Base-by-base conservation (phyloP, 2,113 vertebrate genomes). In the Psophia crepitans region DNA sequence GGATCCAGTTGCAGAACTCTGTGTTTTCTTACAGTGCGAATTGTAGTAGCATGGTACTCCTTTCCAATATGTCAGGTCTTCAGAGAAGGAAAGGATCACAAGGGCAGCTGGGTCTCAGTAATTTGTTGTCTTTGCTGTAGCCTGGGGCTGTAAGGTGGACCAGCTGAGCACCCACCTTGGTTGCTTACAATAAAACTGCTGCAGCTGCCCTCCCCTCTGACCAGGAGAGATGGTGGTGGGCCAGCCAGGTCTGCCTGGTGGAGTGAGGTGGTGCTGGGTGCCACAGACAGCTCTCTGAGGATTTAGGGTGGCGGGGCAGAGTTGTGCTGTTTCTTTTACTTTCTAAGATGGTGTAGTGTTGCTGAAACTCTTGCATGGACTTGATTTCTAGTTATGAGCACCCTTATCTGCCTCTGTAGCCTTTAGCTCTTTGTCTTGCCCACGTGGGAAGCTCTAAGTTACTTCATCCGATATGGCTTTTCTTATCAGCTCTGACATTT, bases 321-420 rank as follows among this genome's bases (percentile, higher is more conserved):
- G 64, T 66, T 63, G n/a, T 49, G 24, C 57, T 78, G 17, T 83
- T 60, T 89, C 5, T 83, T 95, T 86, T 64, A 12, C 28, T 89
- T 85, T 58, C 84, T 54, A 76, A 88, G 93, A 13, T 3, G 8
- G 53, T 15, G 56, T 61, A n/a, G 37, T 83, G 39, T 46, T 79
- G 83, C 63, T n/a, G 53, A 81, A 93, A 43, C 88, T 60, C 26
- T 64, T 82, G 63, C 39, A 14, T 65, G 81, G 69, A 68, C 96
- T 95, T 94, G 85, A 28, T 94, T 81, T 90, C 95, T 96, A 91
- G 39, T 83, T 96, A 51, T 69, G 77, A 89, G 82, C 69, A 8
- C 27, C 30, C 39, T 97, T 97, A 92, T 89, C 95, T 87, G 64
- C 41, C 58, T 27, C 39, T 87, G 60, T n/a, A 54, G 71, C 93